These are phyloP conservation scores for Cacoxenus indagator DNA, from an alignment of 2,888 invertebrate species.

Conservation along the genomic window DNA sequence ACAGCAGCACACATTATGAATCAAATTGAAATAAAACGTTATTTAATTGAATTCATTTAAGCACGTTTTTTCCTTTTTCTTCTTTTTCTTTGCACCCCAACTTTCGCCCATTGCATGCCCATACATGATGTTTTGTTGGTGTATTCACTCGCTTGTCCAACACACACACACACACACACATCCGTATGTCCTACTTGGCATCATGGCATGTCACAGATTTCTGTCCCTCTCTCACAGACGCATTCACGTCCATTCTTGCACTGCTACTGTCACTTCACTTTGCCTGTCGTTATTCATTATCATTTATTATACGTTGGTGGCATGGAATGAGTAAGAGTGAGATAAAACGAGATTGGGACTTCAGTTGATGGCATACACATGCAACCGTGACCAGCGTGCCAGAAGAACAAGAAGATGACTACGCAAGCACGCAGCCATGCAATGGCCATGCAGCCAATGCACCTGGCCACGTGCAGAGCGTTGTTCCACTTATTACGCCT, in stretches of 20 bases:
- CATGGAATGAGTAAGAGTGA: too few species aligned
- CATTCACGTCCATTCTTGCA: neutral
- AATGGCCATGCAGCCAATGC: neutral
- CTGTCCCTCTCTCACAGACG: too few species aligned
- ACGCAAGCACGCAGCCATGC: neutral
- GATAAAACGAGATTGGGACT: too few species aligned
- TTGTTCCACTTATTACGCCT: conserved; percentile 54
- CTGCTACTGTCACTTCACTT: neutral
- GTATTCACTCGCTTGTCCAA: neutral
- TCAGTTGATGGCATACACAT: neutral
- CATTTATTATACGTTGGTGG: neutral
- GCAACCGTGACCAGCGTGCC: neutral
- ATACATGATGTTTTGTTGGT: neutral
- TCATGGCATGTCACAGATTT: too few species aligned
- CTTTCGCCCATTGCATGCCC: too few species aligned
- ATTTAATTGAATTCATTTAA: conserved; percentile 64
- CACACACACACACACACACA: neutral
- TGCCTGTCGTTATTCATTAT: neutral
- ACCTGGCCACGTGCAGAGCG: neutral
- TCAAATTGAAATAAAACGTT: conserved; percentile 54
- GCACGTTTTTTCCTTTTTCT: conserved; percentile 39
- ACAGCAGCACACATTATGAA: conserved; percentile 34
- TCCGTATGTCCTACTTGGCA: too few species aligned
- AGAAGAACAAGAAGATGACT: too few species aligned
- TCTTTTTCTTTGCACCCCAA: conserved; percentile 37